These are phyloP conservation scores for Prunella strophiata DNA, from an alignment of 2,797 vertebrate species.

Conservation along the genomic window DNA sequence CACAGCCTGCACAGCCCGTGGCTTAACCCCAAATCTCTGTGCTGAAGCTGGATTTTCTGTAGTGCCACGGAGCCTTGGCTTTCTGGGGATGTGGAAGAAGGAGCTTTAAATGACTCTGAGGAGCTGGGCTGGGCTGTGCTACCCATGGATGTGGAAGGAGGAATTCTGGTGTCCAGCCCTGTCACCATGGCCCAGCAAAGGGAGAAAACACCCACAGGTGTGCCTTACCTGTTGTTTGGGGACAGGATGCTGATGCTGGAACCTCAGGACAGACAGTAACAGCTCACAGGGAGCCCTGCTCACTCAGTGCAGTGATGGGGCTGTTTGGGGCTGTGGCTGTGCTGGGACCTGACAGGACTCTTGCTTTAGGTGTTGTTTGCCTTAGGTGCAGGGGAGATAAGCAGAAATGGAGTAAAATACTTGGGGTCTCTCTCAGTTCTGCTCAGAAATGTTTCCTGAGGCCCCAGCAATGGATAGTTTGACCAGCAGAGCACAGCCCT, in stretches of 20 bases:
- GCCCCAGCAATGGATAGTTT: background rate
- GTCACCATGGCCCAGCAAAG: fast-evolving
- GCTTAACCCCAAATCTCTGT: slow-evolving; percentile 41
- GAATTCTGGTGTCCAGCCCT: background rate
- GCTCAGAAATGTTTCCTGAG: background rate
- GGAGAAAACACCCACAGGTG: background rate
- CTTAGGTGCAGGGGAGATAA: background rate
- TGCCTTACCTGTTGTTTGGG: fast-evolving
- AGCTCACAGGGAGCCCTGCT: background rate
- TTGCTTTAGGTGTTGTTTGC: background rate
- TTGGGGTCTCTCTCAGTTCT: background rate
- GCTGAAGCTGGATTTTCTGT: slow-evolving; percentile 9
- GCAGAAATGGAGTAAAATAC: background rate
- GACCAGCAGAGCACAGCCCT: fast-evolving
- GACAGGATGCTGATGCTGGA: background rate
- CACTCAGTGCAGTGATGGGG: fast-evolving
- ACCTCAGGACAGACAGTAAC: background rate
- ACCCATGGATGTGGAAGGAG: fast-evolving
- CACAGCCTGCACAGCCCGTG: background rate
- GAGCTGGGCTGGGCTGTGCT: background rate
- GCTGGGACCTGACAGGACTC: background rate
- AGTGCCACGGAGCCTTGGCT: background rate
- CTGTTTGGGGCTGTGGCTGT: background rate
- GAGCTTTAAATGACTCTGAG: background rate
- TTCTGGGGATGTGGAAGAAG: background rate